A percentile compares a stretch with the other conserved stretches of the same genome.
phyloP scores from a whole-genome alignment of 2,888 invertebrate species.

The Campaea margaritaria region DNA sequence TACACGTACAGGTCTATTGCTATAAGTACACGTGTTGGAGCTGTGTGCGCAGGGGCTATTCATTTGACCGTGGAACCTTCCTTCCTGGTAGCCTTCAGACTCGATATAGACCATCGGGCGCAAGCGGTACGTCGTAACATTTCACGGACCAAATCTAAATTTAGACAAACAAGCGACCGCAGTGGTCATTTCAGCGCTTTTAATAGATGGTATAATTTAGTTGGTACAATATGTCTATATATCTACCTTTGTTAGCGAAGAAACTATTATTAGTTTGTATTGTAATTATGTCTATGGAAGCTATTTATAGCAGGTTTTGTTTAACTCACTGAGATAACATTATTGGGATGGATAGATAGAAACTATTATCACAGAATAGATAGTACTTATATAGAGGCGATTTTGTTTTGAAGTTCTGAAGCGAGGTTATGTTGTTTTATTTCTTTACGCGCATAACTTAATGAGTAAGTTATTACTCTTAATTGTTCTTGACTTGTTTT shows the following conservation, averaged over 20 bases:
- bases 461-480: too few species aligned
- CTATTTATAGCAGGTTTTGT: not conserved
- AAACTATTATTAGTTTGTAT: not conserved
- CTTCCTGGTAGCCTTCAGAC: slow-evolving; percentile 46
- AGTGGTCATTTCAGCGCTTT: not conserved
- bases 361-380: too few species aligned
- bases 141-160: slow-evolving; percentile 40
- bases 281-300: not conserved
- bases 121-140: slow-evolving; percentile 39
- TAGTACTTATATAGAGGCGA: too few species aligned
- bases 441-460: too few species aligned
- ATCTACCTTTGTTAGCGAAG: too few species aligned
- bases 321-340: too few species aligned
- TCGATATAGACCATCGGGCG: slow-evolving; percentile 42
- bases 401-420: too few species aligned
- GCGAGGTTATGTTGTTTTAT: too few species aligned
- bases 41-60: slow-evolving; percentile 44
- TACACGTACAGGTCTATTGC: slow-evolving; percentile 55
- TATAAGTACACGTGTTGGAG: slow-evolving; percentile 39
- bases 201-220: not conserved
- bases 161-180: slow-evolving; percentile 28
- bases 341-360: too few species aligned
- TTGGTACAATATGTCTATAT: not conserved
- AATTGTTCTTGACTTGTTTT: too few species aligned
- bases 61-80: slow-evolving; percentile 49